Evolutionary conservation across 2,113 vertebrate genomes (phyloP).

Genomic region (Paramisgurnus dabryanus): DNA sequence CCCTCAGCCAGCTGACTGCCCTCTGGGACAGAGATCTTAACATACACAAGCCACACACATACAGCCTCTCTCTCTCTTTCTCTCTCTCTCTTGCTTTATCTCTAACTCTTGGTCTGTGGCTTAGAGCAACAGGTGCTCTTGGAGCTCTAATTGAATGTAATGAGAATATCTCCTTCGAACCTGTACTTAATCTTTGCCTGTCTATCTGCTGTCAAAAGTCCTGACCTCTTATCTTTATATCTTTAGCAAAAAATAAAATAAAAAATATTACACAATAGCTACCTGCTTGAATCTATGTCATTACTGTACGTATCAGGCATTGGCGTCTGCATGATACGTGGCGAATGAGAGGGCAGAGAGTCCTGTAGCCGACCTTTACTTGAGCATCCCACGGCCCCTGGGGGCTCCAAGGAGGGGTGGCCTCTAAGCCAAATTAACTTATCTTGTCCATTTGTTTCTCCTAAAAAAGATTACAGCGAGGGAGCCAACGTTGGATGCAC

Average conservation of each 20-base stretch:
- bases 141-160: slow-evolving; percentile 16
- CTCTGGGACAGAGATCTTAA: slow-evolving; percentile 16
- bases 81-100: slow-evolving; percentile 10
- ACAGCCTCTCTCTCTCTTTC: slow-evolving; percentile 34
- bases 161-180: slow-evolving; percentile 2
- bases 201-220: background rate
- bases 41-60: slow-evolving; percentile 32
- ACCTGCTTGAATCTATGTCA: slow-evolving; percentile 66
- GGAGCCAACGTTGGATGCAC: slow-evolving; percentile 64
- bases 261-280: slow-evolving; percentile 24
- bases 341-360: slow-evolving; percentile 67
- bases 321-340: slow-evolving; percentile 54
- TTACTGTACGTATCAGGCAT: slow-evolving; percentile 70
- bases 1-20: slow-evolving; percentile 39
- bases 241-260: background rate
- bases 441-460: slow-evolving; percentile 73
- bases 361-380: slow-evolving; percentile 70
- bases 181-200: background rate
- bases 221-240: background rate
- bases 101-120: slow-evolving; percentile 9
- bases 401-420: slow-evolving; percentile 68
- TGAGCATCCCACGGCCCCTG: slow-evolving; percentile 67
- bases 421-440: slow-evolving; percentile 65
- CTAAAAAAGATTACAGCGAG: slow-evolving; percentile 77
- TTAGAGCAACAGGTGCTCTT: slow-evolving; percentile 34